Conservation (phyloP, 1,140 invertebrate species). For the Caenorhabditis latens region DNA sequence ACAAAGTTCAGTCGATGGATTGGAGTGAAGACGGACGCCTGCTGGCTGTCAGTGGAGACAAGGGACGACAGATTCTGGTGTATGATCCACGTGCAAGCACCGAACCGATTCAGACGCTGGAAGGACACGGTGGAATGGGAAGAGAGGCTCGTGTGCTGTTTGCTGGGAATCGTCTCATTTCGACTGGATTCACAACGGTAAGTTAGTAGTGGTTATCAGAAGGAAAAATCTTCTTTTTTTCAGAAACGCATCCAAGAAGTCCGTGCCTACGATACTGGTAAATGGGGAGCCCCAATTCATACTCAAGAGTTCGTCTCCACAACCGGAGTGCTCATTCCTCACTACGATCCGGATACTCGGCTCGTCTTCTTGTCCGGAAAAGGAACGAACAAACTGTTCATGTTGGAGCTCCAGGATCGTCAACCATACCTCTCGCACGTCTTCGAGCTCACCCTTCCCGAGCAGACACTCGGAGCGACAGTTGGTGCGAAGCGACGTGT, state of each 20-base stretch:
- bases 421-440: constrained; percentile 59
- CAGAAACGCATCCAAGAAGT: constrained; percentile 76
- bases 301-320: constrained; percentile 71
- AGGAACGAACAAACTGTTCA: constrained; percentile 81
- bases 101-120: constrained; percentile 61
- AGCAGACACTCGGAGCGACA: constrained; percentile 78
- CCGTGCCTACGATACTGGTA: constrained; percentile 77
- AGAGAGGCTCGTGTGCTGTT: constrained; percentile 76
- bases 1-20: constrained; percentile 63
- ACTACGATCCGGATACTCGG: constrained; percentile 90
- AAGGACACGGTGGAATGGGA: constrained; percentile 67
- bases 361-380: constrained; percentile 95
- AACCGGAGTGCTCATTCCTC: constrained; percentile 87
- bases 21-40: constrained; percentile 69
- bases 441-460: constrained; percentile 78
- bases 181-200: constrained; percentile 78
- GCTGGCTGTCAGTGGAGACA: constrained; percentile 68
- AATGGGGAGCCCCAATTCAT: constrained; percentile 66
- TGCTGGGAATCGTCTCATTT: constrained; percentile 77
- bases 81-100: constrained; percentile 68
- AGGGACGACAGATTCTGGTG: constrained; percentile 68
- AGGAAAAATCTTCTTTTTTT: too few species aligned
- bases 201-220: constrained; percentile 55
- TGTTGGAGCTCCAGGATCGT: constrained; percentile 59
- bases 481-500: constrained; percentile 78